Percentiles rank a stretch among this genome's conserved stretches.
Conservation (phyloP, 1,140 invertebrate species). For the Anadara kagoshimensis region DNA sequence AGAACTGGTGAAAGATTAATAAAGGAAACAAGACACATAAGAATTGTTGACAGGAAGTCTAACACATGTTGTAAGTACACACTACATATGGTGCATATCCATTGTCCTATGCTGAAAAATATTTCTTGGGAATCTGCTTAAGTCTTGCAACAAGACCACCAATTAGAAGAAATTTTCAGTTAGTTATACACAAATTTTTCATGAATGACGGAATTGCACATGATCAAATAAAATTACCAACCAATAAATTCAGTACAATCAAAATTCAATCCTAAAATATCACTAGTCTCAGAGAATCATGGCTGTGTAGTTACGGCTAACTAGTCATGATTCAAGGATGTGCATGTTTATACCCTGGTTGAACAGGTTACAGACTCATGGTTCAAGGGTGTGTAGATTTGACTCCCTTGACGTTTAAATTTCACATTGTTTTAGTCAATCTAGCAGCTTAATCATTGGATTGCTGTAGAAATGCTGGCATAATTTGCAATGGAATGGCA, state of each 20-base stretch:
- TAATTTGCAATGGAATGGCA: too few species aligned
- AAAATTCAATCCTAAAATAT: too few species aligned
- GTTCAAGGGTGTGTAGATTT: too few species aligned
- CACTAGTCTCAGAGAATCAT: background rate
- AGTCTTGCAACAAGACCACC: background rate
- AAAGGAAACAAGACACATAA: slow-evolving; percentile 81
- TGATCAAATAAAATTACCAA: background rate
- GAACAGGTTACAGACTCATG: too few species aligned
- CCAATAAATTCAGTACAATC: too few species aligned
- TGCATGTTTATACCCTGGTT: too few species aligned
- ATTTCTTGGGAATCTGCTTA: background rate
- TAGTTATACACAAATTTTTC: background rate
- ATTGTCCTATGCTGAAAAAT: background rate
- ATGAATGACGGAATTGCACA: background rate
- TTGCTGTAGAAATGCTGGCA: too few species aligned
- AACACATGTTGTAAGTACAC: slow-evolving; percentile 80
- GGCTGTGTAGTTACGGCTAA: too few species aligned
- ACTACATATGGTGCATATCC: background rate
- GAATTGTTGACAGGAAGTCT: slow-evolving; percentile 81
- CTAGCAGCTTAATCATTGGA: too few species aligned
- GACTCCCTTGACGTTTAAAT: too few species aligned
- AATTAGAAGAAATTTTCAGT: background rate
- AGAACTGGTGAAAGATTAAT: slow-evolving; percentile 81
- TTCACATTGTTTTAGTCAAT: too few species aligned
- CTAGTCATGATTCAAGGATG: too few species aligned